Evolutionary conservation across 2,113 vertebrate species (phyloP), one percentile per base, ranked within the genome.

Genomic region (Cricetomys ansorgei): DNA sequence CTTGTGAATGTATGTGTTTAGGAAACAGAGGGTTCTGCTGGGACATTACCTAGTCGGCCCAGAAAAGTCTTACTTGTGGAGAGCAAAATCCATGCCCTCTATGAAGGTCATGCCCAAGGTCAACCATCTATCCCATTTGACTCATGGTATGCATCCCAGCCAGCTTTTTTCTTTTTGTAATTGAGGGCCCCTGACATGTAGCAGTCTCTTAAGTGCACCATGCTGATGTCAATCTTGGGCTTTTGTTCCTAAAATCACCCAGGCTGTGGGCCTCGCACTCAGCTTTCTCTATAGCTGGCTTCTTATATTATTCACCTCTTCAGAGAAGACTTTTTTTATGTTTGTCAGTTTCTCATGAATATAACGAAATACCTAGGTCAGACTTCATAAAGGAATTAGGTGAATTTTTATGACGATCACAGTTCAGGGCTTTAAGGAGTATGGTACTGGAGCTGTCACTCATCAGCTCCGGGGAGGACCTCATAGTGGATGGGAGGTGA

Each of bases 361-460:
- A 15, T 57, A 48, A 75, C 34, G 57, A 85, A 90, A 77, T 19
- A 91, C 1, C 17, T 31, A 48, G 17, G 3, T 2, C 19, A 89
- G 4, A 8, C 23, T n/a, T 55, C 29, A 21, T 55, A 45, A 75
- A 65, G 53, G 37, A 75, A 65, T 65, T 48, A 75, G 5, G 7
- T 40, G 37, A n/a, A n/a, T 75, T 65, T 29, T 83, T 8, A 43
- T 57, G 9, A 76, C 40, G 5, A 37, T 48, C 45, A 84, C 8
- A 45, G 67, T 65, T 50, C 12, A 43, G 4, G 48, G 55, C 25
- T 3, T 25, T 57, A 40, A 21, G 57, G 7, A 23, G 9, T 1
- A 0, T 75, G 13, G 2, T 0, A 34, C 17, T 45, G 8, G 45
- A 8, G 5, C 1, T 48, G 2, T 29, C 5, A 40, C 43, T 25